Conservation (phyloP, 92 coral and sea anemone genomes). For the Virgularia gustaviana region DNA sequence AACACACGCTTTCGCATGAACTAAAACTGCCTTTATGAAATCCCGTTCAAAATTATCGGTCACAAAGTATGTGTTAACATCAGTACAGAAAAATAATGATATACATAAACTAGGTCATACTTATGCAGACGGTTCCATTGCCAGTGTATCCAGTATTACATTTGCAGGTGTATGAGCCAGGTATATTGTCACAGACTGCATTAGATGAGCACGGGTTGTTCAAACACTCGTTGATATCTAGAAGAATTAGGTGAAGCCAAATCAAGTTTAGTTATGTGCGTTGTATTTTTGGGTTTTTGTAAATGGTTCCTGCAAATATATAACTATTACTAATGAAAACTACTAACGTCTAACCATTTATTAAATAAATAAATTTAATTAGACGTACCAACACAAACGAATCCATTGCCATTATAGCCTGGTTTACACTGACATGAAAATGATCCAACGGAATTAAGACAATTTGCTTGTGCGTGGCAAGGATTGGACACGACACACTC, state of each 20-base stretch:
- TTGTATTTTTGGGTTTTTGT: no score
- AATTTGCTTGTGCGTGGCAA: constrained; percentile 46
- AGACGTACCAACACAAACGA: constrained; percentile 18
- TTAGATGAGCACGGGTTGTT: constrained; percentile 6
- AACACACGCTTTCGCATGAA: not conserved
- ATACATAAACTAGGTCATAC: constrained; percentile 18
- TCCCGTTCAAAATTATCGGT: no score
- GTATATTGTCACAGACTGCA: constrained; percentile 4
- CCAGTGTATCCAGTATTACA: constrained; percentile 53
- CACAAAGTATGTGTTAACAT: not conserved
- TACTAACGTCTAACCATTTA: no score
- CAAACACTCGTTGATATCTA: constrained; percentile 9
- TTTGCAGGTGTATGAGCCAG: not conserved
- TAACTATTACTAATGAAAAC: no score
- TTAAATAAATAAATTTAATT: not conserved
- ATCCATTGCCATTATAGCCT: constrained; percentile 19
- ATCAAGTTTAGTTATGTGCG: no score
- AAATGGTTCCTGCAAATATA: no score
- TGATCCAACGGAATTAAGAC: constrained; percentile 54
- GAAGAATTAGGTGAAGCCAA: no score
- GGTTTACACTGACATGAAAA: constrained; percentile 35
- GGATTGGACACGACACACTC: constrained; percentile 37
- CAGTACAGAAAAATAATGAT: not conserved
- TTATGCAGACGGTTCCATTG: constrained; percentile 44
- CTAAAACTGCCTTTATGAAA: not conserved